Evolutionary conservation across 2,888 invertebrate genomes (phyloP).

Genomic region (Phortica magna): DNA sequence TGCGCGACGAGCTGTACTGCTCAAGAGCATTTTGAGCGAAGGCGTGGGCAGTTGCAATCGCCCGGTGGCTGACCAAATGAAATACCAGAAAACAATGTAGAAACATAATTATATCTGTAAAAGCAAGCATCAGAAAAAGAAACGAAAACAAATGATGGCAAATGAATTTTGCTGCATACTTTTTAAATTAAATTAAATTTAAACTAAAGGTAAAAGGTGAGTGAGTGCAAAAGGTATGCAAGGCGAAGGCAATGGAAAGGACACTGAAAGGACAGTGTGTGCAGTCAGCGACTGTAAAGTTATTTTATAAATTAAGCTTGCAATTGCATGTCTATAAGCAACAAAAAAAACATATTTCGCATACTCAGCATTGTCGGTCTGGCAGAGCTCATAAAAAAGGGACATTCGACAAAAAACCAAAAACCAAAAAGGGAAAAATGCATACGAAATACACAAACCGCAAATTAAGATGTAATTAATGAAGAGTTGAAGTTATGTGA

Average conservation of each 20-base stretch:
- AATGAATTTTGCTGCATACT: constrained; percentile 17
- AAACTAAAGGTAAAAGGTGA: not conserved
- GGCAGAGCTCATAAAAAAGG: not conserved
- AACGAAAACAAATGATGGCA: not conserved
- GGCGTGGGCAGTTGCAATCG: not conserved
- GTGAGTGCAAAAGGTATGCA: not conserved
- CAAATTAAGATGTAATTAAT: constrained; percentile 26
- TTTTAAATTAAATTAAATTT: constrained; percentile 12
- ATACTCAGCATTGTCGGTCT: constrained; percentile 27
- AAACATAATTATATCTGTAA: constrained; percentile 22
- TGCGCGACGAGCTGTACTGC: not conserved
- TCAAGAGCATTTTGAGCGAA: not conserved
- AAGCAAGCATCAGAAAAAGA: not conserved
- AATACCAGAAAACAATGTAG: not conserved
- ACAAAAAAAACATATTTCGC: constrained; percentile 19
- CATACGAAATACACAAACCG: not conserved
- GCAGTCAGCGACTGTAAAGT: constrained; percentile 1
- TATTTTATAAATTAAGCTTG: constrained; percentile 21
- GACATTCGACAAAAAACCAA: not conserved
- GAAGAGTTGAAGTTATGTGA: constrained; percentile 25
- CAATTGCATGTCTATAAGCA: not conserved
- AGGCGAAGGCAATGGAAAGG: not conserved
- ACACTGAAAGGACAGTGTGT: not conserved
- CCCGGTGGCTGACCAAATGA: not conserved
- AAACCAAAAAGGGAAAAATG: not conserved